A percentile compares a stretch with the other conserved stretches of the same genome.
Conservation (phyloP, 1,140 invertebrate species). For the Mesaphorura yosii region DNA sequence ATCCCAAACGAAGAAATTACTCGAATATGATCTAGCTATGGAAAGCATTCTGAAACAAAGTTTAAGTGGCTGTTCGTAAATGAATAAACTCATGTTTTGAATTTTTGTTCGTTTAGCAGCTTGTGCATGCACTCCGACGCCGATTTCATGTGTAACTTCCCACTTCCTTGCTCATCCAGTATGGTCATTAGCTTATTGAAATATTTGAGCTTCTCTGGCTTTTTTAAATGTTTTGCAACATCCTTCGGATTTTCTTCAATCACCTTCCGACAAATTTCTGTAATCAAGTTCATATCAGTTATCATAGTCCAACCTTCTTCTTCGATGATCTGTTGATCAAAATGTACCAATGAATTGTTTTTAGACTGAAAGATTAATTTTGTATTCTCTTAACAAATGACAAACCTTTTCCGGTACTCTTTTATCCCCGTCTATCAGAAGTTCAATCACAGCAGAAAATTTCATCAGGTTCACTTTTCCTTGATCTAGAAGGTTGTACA, state of each 20-base stretch:
- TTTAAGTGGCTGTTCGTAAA: too few relatives aligned
- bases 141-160: conserved; percentile 21
- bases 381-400: conserved; percentile 24
- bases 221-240: conserved; percentile 35
- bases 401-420: conserved; percentile 39
- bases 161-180: not conserved
- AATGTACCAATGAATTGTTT: not conserved
- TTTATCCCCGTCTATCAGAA: conserved; percentile 41
- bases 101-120: too few relatives aligned
- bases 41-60: too few relatives aligned
- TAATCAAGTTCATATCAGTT: conserved; percentile 47
- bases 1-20: too few relatives aligned
- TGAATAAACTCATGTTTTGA: too few relatives aligned
- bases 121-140: not conserved
- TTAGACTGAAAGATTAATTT: conserved; percentile 2
- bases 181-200: conserved; percentile 19
- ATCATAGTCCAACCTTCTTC: conserved; percentile 52
- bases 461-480: conserved; percentile 49
- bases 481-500: conserved; percentile 46
- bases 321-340: conserved; percentile 44
- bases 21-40: too few relatives aligned
- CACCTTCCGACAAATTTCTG: conserved; percentile 47
- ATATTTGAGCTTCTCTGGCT: conserved; percentile 4
- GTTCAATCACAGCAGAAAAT: conserved; percentile 42
- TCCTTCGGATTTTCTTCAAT: conserved; percentile 54